Evolutionary conservation across 1,140 invertebrate genomes (phyloP), one percentile per base, ranked within the genome.

Genomic region (Adoxophyes honmai): DNA sequence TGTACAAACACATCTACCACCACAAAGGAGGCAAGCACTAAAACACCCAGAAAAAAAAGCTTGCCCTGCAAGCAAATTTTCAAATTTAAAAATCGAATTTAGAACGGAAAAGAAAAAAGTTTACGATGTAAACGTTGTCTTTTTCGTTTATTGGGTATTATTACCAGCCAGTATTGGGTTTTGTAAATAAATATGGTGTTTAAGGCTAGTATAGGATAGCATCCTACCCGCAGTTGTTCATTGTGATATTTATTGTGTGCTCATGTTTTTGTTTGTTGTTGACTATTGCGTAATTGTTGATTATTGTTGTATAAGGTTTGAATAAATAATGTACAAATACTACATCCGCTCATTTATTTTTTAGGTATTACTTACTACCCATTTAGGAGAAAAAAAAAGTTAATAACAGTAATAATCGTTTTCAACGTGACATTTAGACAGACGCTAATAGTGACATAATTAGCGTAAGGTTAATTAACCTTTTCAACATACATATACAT

Each of bases 1-100:
- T 95, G 48, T 95, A 95, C 90, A 95, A 95, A 81, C 94, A 95
- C 81, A 92, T 95, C 64, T 94, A 94, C 88, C 93, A 94, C 73
- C 92, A 94, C 78, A 91, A 92, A 62, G 88, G 88, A 66, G 85
- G 85, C 70, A 89, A 90, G 67, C 86, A 90, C 75, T 90, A 87
- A 82, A 60, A 34, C 55, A 28, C 2, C 2, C 34, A 16, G 16
- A 28, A 13, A 28, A 48, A 48, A 48, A 48, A 48, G 18, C 39
- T 44, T 44, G 39, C 15, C 1, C 39, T 9, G 16, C 39, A 21
- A 44, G 39, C 42, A 33, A 34, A 33, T 15, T 57, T 34, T 21
- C 36, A 14, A 51, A 44, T 21, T 52, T 34, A 57, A 59, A 38
- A 38, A 16, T 13, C 18, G 10, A 55, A 52, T 44, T 15, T 54